Evolutionary conservation across 2,888 invertebrate species (phyloP), one percentile per base, ranked within the genome.

Genomic region (Drosophila sordidapex): DNA sequence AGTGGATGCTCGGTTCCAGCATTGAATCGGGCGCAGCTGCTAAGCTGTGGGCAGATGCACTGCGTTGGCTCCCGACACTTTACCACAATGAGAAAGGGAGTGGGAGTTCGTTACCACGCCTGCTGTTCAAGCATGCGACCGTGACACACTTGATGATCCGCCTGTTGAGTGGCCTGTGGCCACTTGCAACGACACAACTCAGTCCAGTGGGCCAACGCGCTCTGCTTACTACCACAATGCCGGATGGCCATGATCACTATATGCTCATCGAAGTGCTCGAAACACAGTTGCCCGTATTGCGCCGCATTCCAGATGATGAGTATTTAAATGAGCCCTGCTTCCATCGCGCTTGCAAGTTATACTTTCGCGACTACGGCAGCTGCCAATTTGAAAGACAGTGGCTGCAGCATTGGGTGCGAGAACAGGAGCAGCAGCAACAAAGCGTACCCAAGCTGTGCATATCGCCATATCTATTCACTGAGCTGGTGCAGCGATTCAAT

Each of bases 261-360:
- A 80, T 92, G 69, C 74, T 92, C 10, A 72, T 93, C 7, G 86
- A 92, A 35, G 87, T 93, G 60, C 78, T 92, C 15, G 93, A 92
- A 61, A 84, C 88, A 4, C 77, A 92, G 48, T 70, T 93, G n/a
- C 74, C 81, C 10, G 82, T 92, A 48, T 65, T 93, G 29, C 86
- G 82, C 4, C 83, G 82, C 11, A 71, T 82, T 25, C 27, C 60
- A 31, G 13, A 46, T 8, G 58, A 61, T 21, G 15, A 18, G 18
- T 4, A 43, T 2, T 18, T 18, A 46, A n/a, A 70, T 40, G n/a
- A 71, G 11, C 38, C 80, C 62, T 69, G 62, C n/a, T 68, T 74
- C 43, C 67, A 51, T 33, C 70, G 53, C 18, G 80, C 90, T 29
- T 78, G 86, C 48, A 89, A 90, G 62, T 60, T 90, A 2, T 88